Conservation (phyloP, 2,888 invertebrate species). For the Cephus sareptanus region DNA sequence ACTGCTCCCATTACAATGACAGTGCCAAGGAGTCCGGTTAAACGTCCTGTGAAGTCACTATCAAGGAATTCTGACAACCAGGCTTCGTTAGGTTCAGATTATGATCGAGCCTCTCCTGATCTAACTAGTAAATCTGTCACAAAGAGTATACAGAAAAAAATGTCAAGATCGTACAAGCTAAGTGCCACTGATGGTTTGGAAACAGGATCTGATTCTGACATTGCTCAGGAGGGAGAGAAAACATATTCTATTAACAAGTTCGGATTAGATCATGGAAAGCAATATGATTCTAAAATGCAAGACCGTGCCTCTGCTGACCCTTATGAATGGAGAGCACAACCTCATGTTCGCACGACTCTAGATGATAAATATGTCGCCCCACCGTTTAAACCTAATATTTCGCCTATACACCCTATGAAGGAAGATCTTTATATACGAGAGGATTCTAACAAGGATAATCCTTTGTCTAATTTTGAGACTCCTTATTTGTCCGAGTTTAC, state of each 20-base stretch:
- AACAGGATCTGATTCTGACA: constrained; percentile 79
- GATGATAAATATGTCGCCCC: constrained; percentile 48
- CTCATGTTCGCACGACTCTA: constrained; percentile 31
- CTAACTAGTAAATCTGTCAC: constrained; percentile 34
- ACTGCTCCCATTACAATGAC: not conserved
- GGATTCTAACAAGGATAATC: constrained; percentile 41
- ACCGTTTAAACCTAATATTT: constrained; percentile 49
- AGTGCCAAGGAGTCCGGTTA: constrained; percentile 42
- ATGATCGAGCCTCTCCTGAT: constrained; percentile 35
- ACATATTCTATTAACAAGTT: constrained; percentile 37
- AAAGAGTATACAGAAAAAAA: constrained; percentile 47
- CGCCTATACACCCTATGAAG: constrained; percentile 42
- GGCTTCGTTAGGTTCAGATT: constrained; percentile 34
- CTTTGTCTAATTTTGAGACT: constrained; percentile 70
- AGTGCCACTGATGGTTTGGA: constrained; percentile 72
- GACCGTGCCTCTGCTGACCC: not conserved
- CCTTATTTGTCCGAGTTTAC: constrained; percentile 80
- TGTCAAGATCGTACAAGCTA: constrained; percentile 42
- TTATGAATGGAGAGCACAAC: constrained; percentile 16
- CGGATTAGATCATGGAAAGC: constrained; percentile 33
- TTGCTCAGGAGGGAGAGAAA: constrained; percentile 55
- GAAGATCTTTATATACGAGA: constrained; percentile 42
- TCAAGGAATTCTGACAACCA: constrained; percentile 43
- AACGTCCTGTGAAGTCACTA: constrained; percentile 37
- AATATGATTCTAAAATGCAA: constrained; percentile 30